phyloP scores from a whole-genome alignment of 2,888 invertebrate species.

The Chloroclysta siterata region DNA sequence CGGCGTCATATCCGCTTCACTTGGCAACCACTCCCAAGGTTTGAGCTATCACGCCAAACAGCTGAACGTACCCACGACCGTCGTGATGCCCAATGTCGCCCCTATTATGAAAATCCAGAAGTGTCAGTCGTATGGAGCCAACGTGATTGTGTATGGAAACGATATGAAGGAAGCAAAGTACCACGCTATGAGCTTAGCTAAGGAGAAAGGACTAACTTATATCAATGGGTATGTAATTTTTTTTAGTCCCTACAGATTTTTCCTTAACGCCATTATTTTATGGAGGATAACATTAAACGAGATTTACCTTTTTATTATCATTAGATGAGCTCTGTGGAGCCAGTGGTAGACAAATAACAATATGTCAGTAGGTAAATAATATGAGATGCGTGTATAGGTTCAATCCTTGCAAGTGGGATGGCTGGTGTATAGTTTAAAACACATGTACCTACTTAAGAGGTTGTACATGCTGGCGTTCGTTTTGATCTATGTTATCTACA shows the following conservation, averaged over 20 bases:
- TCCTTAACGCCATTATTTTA: too few relatives aligned
- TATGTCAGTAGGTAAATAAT: too few relatives aligned
- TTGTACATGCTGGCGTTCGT: too few relatives aligned
- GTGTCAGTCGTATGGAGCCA: slow-evolving; percentile 93
- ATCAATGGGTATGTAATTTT: slow-evolving; percentile 90
- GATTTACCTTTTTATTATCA: too few relatives aligned
- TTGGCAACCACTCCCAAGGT: slow-evolving; percentile 96
- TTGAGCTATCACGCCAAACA: slow-evolving; percentile 91
- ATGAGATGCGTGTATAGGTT: too few relatives aligned
- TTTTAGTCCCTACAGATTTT: background rate
- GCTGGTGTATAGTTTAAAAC: too few relatives aligned
- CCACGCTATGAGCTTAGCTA: slow-evolving; percentile 90
- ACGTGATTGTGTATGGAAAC: slow-evolving; percentile 92
- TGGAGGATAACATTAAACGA: too few relatives aligned
- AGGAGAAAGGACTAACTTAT: slow-evolving; percentile 89
- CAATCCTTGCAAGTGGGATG: too few relatives aligned
- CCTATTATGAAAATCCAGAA: slow-evolving; percentile 98
- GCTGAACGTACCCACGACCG: slow-evolving; percentile 89
- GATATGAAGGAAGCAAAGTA: slow-evolving; percentile 94
- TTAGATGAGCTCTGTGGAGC: too few relatives aligned
- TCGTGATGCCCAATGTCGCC: slow-evolving; percentile 98
- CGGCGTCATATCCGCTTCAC: slow-evolving; percentile 96
- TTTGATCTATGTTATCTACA: too few relatives aligned
- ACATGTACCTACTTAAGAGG: too few relatives aligned
- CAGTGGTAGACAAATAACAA: too few relatives aligned